Conservation (phyloP, 2,113 vertebrate genomes). For the Odontesthes bonariensis region DNA sequence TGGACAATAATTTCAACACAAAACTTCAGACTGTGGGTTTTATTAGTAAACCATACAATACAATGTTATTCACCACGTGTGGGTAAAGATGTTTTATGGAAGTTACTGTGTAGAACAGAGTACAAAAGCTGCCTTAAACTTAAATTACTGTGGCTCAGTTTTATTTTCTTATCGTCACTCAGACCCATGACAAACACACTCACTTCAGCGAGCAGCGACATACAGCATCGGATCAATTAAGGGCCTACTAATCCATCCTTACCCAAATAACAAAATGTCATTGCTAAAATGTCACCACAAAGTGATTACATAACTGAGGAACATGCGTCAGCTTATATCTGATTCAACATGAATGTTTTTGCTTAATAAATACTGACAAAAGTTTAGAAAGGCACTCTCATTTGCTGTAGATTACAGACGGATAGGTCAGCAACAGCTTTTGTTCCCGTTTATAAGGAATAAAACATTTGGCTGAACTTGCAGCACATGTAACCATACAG, state of each 20-base stretch:
- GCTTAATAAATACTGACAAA: conserved; percentile 32
- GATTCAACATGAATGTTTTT: conserved; percentile 9
- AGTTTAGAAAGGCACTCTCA: not conserved
- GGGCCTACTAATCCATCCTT: conserved; percentile 15
- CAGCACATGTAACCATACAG: not conserved
- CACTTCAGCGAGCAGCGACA: not conserved
- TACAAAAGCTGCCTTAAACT: conserved; percentile 30
- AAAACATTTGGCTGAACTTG: not conserved
- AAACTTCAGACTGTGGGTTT: not conserved
- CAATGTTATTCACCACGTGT: too few species aligned
- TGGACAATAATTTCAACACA: not conserved
- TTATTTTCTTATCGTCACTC: conserved; percentile 1
- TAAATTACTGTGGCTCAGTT: not conserved
- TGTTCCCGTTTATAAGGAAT: not conserved
- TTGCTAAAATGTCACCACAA: conserved; percentile 37
- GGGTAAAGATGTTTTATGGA: not conserved
- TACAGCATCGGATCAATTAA: conserved; percentile 12
- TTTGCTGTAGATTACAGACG: not conserved
- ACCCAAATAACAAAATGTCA: conserved; percentile 17
- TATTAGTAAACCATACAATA: not conserved
- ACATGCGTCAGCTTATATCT: not conserved
- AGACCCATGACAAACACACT: not conserved
- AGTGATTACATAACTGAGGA: not conserved
- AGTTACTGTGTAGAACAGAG: not conserved
- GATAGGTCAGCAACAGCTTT: not conserved